These are phyloP conservation scores for Aspidiotus destructor DNA, from an alignment of 2,888 invertebrate species.

Conservation along the genomic window DNA sequence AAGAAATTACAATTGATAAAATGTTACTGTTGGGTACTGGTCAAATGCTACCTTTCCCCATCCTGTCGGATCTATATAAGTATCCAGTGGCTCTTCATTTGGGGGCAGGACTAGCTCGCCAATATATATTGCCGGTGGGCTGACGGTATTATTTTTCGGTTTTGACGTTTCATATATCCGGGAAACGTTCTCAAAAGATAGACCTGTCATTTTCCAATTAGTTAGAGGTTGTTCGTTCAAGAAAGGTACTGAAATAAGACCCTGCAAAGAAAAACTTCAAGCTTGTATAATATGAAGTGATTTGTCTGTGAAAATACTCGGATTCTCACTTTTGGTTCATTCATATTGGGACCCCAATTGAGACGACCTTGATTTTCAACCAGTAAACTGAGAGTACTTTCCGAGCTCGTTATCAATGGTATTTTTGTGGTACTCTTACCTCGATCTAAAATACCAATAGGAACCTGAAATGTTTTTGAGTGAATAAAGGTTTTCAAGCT, in stretches of 20 bases:
- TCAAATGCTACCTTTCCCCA: constrained; percentile 39
- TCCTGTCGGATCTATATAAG: constrained; percentile 38
- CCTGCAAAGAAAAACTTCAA: too few species aligned
- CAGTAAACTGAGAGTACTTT: constrained; percentile 42
- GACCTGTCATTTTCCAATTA: too few species aligned
- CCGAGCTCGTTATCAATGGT: constrained; percentile 35
- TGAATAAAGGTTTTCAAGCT: neutral
- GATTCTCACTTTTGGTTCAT: too few species aligned
- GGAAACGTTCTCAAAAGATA: too few species aligned
- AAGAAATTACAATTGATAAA: neutral
- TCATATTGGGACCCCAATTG: constrained; percentile 45
- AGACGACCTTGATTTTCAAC: constrained; percentile 75
- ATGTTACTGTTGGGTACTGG: neutral
- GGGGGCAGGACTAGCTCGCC: constrained; percentile 35
- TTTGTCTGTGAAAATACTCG: too few species aligned
- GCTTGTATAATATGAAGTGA: neutral
- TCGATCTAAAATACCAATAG: constrained; percentile 32
- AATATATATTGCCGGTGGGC: constrained; percentile 36
- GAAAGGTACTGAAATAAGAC: too few species aligned
- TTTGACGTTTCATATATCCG: too few species aligned
- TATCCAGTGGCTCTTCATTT: constrained; percentile 35
- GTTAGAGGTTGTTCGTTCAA: too few species aligned
- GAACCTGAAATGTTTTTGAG: constrained; percentile 20
- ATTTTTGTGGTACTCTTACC: constrained; percentile 19
- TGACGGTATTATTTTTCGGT: neutral